Conservation (phyloP, 2,888 invertebrate species). For the Macaria notata region DNA sequence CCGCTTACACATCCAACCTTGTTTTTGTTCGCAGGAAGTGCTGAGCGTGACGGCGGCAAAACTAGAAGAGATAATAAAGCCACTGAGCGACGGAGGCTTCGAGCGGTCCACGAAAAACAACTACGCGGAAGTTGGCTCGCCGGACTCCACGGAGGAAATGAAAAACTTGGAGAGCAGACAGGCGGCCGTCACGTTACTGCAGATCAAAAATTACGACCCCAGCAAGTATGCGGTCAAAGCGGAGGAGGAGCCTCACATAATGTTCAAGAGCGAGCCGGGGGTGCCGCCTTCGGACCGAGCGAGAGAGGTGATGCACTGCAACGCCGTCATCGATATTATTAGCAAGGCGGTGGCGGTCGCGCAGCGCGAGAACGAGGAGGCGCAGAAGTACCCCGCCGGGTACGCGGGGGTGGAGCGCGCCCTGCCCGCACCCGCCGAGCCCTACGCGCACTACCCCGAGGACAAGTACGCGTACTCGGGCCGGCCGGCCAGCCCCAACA, state of each 20-base stretch:
- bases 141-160: constrained; percentile 79
- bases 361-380: constrained; percentile 75
- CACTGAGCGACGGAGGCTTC: constrained; percentile 64
- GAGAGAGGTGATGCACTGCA: constrained; percentile 78
- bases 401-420: constrained; percentile 63
- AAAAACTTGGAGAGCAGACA: constrained; percentile 78
- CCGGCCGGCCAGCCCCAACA: constrained; percentile 60
- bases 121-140: constrained; percentile 72
- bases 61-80: constrained; percentile 82
- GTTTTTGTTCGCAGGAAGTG: constrained; percentile 80
- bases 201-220: constrained; percentile 79
- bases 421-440: constrained; percentile 40
- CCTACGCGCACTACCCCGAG: constrained; percentile 60
- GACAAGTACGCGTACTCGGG: constrained; percentile 64
- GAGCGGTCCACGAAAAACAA: constrained; percentile 61
- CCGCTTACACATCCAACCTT: constrained; percentile 55
- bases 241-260: constrained; percentile 79
- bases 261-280: constrained; percentile 82
- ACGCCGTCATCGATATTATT: constrained; percentile 78
- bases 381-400: constrained; percentile 61
- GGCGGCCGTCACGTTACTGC: constrained; percentile 77
- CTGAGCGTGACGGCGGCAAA: constrained; percentile 81
- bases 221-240: constrained; percentile 70
- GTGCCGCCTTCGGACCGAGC: constrained; percentile 80
- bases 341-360: constrained; percentile 79